Base-by-base conservation (phyloP, 2,113 vertebrate genomes). In the Phalacrocorax aristotelis region DNA sequence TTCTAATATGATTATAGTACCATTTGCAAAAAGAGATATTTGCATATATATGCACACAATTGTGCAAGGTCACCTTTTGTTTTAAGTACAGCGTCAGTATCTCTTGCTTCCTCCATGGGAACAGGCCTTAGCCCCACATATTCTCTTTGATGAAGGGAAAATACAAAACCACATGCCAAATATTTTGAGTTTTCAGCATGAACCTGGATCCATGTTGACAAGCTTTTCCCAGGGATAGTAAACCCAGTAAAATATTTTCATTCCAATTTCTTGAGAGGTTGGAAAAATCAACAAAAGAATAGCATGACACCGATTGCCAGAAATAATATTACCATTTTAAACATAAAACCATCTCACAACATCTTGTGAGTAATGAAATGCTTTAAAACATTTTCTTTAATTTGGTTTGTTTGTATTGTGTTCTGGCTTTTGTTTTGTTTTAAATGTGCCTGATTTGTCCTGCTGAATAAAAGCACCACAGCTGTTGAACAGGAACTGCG, bases 241-340 rank as follows among this genome's bases (percentile, higher is more conserved):
- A 97, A 40, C 26, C 26, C n/a, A 65, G 70, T 94, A 91, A 97
- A 98, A 96, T 96, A 93, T 97, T 98, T 97, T 97, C 93, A 96
- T 97, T 98, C 93, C 95, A 95, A 66, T 96, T 97, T 97, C 96
- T 96, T 96, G 95, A 97, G 97, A 96, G 93, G 60, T 94, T 96
- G 96, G 97, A 98, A 98, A 97, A 97, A 97, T 95, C 97, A 98
- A 97, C 96, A 97, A 92, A 94, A 90, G 96, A 95, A 96, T 90
- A 95, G 65, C 74, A 89, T 85, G 76, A 92, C 60, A 96, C 72
- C 21, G 6, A 71, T 74, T 97, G 98, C 98, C 98, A 98, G 95
- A 96, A 98, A 97, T 96, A 98, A 98, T 96, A 98, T 96, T 98
- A 96, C 92, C 74, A 42, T 90, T 97, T 96, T 95, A 97, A 97